A percentile compares a stretch with the other conserved stretches of the same genome.
phyloP scores from a whole-genome alignment of 2,113 vertebrate species.

The Tringa solitaria region DNA sequence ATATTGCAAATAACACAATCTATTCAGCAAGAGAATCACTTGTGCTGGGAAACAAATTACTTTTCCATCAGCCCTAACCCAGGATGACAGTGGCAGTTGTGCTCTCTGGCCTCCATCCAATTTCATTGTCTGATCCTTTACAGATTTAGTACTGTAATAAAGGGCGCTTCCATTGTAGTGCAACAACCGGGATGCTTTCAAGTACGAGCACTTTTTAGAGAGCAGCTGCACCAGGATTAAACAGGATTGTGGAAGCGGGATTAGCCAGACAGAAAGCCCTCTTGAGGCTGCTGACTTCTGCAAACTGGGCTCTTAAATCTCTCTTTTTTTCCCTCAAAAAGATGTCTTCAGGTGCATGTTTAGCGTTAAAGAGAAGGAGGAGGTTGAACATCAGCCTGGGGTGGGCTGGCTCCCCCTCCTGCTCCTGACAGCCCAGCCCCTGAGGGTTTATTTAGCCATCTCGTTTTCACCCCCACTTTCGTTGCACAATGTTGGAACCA shows the following conservation, averaged over 20 bases:
- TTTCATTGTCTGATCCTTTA: conserved; percentile 62
- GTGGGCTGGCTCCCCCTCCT: not conserved
- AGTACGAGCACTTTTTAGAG: conserved; percentile 57
- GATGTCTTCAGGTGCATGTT: not conserved
- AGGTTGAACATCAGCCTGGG: not conserved
- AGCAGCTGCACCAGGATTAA: conserved; percentile 70
- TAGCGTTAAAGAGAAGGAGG: not conserved
- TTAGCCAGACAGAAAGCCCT: conserved; percentile 35
- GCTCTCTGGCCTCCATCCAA: conserved; percentile 68
- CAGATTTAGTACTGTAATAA: conserved; percentile 60
- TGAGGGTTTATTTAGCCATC: not conserved
- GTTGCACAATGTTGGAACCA: not conserved
- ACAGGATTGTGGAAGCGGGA: conserved; percentile 58
- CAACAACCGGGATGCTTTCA: conserved; percentile 63
- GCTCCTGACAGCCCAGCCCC: not conserved
- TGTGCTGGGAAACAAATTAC: conserved; percentile 61
- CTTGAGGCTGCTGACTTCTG: conserved; percentile 33
- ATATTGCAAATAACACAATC: conserved; percentile 63
- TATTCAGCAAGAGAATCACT: conserved; percentile 58
- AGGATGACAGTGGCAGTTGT: conserved; percentile 58
- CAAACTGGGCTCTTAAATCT: not conserved
- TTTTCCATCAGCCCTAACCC: conserved; percentile 68
- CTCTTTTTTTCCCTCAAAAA: not conserved
- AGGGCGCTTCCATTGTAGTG: conserved; percentile 48
- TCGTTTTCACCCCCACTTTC: not conserved